Base-by-base conservation (phyloP, 2,113 vertebrate genomes). In the Brachionichthys hirsutus region DNA sequence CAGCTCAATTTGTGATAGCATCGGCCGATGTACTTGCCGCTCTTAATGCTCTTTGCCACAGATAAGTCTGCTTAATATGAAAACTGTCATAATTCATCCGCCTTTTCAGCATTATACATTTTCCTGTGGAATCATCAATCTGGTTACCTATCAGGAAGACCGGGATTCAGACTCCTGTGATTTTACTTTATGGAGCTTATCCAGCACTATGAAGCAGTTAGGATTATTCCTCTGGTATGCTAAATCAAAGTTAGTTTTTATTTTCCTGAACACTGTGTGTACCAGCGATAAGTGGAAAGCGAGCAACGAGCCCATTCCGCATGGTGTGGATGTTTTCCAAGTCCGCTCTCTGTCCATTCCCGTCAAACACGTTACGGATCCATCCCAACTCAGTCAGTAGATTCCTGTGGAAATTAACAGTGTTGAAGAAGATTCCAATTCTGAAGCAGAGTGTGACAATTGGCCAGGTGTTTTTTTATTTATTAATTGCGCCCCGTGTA, bases 361-460 rank as follows among this genome's bases (percentile, higher is more conserved):
- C 93, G 91, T 89, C 86, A 81, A 89, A 90, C 85, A 89, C 90
- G 85, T 92, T 93, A 92, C 90, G 84, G 92, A 86, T 89, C 92
- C 90, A 82, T 90, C 90, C 84, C 85, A 89, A 87, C 91, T 89
- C 92, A 92, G 93, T 89, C 89, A 92, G 94, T 89, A 90, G 93
- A 93, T 94, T 97, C 94, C 95, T 92, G 91, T 80, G 88, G 91
- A 96, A 98, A 99, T 98, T 96, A 98, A 95, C 94, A 95, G 92
- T 93, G 93, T 95, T 94, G 94, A 96, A 95, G 92, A 93, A 89
- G 91, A 92, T n/a, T 92, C 93, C 90, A 93, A 93, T 96, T 96
- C 94, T 93, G 92, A 91, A 43, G 92, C 91, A 87, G 93, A 85
- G 92, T 92, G 93, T 95, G 95, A 91, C 97, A 98, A 98, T 99